These are phyloP conservation scores for Exocentrus adspersus DNA, from an alignment of 2,888 invertebrate genomes.

Conservation along the genomic window DNA sequence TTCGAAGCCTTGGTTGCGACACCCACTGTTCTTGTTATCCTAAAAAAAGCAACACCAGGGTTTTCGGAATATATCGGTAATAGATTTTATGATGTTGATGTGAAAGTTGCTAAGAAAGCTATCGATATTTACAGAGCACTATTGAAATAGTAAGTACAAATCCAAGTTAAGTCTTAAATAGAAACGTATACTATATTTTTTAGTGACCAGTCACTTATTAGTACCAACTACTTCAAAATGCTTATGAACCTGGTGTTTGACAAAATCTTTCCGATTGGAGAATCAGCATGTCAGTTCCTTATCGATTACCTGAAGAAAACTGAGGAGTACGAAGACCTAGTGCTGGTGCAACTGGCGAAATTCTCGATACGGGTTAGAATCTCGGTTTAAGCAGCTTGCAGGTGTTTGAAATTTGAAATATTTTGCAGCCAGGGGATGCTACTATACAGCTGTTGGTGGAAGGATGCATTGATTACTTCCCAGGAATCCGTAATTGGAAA, in stretches of 20 bases:
- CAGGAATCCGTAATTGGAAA: constrained; percentile 27
- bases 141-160: constrained; percentile 23
- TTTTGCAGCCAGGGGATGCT: constrained; percentile 24
- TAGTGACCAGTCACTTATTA: constrained; percentile 17
- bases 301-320: constrained; percentile 8
- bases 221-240: constrained; percentile 8
- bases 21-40: constrained; percentile 8
- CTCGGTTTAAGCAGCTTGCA: too few relatives aligned
- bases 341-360: constrained; percentile 21
- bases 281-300: constrained; percentile 26
- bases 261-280: constrained; percentile 22
- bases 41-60: constrained; percentile 6
- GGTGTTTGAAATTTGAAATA: background rate
- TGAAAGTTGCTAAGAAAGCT: constrained; percentile 27
- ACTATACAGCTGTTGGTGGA: constrained; percentile 27
- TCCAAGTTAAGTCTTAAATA: too few relatives aligned
- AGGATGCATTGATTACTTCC: constrained; percentile 22
- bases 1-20: constrained; percentile 23
- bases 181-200: constrained; percentile 1
- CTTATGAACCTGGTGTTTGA: constrained; percentile 28
- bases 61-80: constrained; percentile 21
- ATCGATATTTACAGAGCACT: constrained; percentile 27
- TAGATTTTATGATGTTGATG: constrained; percentile 32
- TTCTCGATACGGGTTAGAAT: constrained; percentile 21
- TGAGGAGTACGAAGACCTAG: constrained; percentile 5